Conservation (phyloP, 2,113 vertebrate species). For the Neogobius melanostomus region DNA sequence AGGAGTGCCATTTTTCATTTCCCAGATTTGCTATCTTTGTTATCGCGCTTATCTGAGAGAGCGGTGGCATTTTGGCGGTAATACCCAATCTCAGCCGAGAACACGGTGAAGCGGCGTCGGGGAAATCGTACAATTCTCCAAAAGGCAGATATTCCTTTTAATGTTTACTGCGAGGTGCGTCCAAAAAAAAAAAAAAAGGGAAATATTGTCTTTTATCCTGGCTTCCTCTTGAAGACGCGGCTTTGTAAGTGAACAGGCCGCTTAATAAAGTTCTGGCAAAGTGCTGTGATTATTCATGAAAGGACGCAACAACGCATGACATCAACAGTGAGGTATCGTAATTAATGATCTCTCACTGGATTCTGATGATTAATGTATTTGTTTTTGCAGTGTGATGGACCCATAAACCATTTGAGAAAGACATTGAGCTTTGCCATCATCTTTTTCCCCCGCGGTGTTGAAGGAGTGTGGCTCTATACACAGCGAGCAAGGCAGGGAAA, state of each 20-base stretch:
- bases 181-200: constrained; percentile 26
- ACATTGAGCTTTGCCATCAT: constrained; percentile 59
- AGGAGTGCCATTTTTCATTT: constrained; percentile 76
- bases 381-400: constrained; percentile 73
- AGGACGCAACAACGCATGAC: constrained; percentile 71
- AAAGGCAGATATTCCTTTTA: constrained; percentile 59
- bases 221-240: constrained; percentile 44
- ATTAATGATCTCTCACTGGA: constrained; percentile 74
- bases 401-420: constrained; percentile 65
- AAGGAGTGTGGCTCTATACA: constrained; percentile 32
- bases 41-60: constrained; percentile 72
- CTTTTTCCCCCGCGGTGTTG: constrained; percentile 59
- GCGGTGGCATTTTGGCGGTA: constrained; percentile 67
- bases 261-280: constrained; percentile 70
- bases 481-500: constrained; percentile 13
- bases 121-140: constrained; percentile 46
- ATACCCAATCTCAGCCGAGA: constrained; percentile 55
- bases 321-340: constrained; percentile 70
- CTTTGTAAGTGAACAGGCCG: constrained; percentile 61
- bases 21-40: constrained; percentile 73
- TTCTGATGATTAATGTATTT: constrained; percentile 75
- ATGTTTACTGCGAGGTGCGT: constrained; percentile 56
- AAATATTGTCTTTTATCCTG: constrained; percentile 57
- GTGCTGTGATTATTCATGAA: constrained; percentile 64
- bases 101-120: constrained; percentile 26